Evolutionary conservation across 2,113 vertebrate genomes (phyloP).

Genomic region (Paralichthys olivaceus): DNA sequence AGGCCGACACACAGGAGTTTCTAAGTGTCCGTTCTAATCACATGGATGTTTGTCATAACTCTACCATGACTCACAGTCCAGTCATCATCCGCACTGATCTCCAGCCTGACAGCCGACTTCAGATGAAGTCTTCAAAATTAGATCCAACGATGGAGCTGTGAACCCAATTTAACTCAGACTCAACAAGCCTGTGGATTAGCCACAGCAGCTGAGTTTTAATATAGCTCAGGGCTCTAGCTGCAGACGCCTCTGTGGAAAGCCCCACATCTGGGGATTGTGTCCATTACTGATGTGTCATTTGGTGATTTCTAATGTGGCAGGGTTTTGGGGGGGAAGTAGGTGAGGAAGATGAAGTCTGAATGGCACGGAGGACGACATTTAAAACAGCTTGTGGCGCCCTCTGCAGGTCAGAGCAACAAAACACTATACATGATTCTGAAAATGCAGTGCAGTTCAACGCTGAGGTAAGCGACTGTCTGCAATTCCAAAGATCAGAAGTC

Average conservation of each 20-base stretch:
- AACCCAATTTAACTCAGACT: conserved; percentile 64
- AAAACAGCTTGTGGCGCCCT: conserved; percentile 62
- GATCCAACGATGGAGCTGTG: conserved; percentile 40
- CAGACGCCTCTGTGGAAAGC: conserved; percentile 45
- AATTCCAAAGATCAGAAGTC: neutral
- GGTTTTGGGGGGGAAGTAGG: neutral
- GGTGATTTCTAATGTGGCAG: neutral
- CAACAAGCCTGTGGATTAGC: conserved; percentile 38
- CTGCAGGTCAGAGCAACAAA: conserved; percentile 57
- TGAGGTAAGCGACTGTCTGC: no score
- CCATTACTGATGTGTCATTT: conserved; percentile 21
- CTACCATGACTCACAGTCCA: conserved; percentile 1
- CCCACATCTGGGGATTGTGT: conserved; percentile 30
- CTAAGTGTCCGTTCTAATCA: neutral
- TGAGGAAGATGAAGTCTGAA: neutral
- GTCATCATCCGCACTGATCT: neutral
- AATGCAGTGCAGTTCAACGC: no score
- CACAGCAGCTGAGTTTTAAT: conserved; percentile 69
- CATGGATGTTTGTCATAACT: conserved; percentile 7
- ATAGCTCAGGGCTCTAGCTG: conserved; percentile 49
- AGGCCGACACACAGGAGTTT: neutral
- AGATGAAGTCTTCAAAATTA: conserved; percentile 50
- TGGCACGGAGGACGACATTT: neutral
- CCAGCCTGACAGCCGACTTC: conserved; percentile 19
- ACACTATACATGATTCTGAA: no score